Percentiles rank a stretch among this genome's conserved stretches.
phyloP scores from a whole-genome alignment of 2,888 invertebrate genomes.

The Athalia cordata region DNA sequence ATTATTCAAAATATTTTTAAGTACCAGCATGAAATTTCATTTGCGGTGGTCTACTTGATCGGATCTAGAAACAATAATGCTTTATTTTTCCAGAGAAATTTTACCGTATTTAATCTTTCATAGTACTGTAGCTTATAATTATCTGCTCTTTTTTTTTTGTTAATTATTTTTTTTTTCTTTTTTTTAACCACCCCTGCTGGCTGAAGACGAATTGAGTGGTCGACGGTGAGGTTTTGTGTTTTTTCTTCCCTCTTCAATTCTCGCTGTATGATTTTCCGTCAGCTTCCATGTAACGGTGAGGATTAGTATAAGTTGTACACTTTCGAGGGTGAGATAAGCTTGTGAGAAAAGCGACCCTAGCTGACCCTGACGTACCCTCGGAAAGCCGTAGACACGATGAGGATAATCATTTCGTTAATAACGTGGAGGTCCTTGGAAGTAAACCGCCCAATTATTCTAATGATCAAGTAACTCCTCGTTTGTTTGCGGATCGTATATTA shows the following conservation, averaged over 20 bases:
- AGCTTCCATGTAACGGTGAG: constrained; percentile 3
- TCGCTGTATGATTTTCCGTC: neutral
- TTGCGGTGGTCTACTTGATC: too few relatives aligned
- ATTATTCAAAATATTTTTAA: too few relatives aligned
- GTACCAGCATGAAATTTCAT: too few relatives aligned
- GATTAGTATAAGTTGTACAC: constrained; percentile 24
- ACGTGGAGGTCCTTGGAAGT: neutral
- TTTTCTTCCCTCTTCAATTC: neutral
- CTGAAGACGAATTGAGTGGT: constrained; percentile 24
- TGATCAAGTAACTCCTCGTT: neutral
- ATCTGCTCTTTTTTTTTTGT: too few relatives aligned
- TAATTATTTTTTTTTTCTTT: neutral
- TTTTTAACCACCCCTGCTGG: neutral
- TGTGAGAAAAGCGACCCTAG: neutral
- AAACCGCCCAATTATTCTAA: neutral
- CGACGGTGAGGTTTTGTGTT: neutral
- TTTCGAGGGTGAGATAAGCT: constrained; percentile 25
- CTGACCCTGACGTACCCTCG: neutral
- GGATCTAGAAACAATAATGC: constrained; percentile 4
- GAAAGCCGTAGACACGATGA: neutral
- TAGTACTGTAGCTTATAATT: neutral
- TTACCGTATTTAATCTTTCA: constrained; percentile 11
- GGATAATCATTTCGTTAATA: constrained; percentile 6
- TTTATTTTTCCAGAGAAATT: constrained; percentile 5
- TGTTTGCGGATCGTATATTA: neutral